Base-by-base conservation (phyloP, 2,888 invertebrate species). In the Morpho helenor region DNA sequence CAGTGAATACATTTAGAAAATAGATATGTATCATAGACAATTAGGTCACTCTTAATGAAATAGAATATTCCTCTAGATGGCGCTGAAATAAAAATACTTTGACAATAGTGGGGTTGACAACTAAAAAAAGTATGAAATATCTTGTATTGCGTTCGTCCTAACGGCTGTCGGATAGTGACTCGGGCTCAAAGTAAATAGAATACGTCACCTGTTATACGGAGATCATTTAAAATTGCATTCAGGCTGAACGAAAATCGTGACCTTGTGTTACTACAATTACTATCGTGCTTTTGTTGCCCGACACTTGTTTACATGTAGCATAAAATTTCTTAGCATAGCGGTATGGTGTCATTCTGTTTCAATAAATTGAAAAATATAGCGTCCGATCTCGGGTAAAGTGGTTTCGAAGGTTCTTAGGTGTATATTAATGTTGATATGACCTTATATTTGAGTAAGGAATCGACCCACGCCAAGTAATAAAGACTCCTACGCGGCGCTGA, bases 401-500 rank as follows among this genome's bases (percentile, higher is more conserved):
- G 62, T 68, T 72, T 65, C 70, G 75, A 80, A 77, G 73, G 69
- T 80, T 68, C 59, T 60, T 66, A 61, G 66, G 71, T 71, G 76
- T 68, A 63, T 66, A 73, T 72, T 69, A 68, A 45, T 76, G 77
- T 67, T 71, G 70, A 76, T 65, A 66, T 86, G 87, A 85, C 87
- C 88, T 87, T 86, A 80, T 66, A 68, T 81, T 75, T 73, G 68
- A 75, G 75, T 76, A 73, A 81, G 77, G 76, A 79, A 76, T 78
- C 87, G 75, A 74, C 89, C 89, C 82, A 90, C 89, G 87, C 87
- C 66, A 74, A 65, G 67, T 77, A 83, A 77, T 88, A 84, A 82
- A 82, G 70, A 82, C 85, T 82, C 89, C 89, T 90, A 90, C 89
- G 82, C 86, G 73, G 65, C 68, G 65, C 68, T 72, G 68, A 68